A percentile compares a stretch with the other conserved stretches of the same genome.
These are phyloP conservation scores for Drosophila merina DNA, from an alignment of 2,888 invertebrate genomes.

Conservation along the genomic window DNA sequence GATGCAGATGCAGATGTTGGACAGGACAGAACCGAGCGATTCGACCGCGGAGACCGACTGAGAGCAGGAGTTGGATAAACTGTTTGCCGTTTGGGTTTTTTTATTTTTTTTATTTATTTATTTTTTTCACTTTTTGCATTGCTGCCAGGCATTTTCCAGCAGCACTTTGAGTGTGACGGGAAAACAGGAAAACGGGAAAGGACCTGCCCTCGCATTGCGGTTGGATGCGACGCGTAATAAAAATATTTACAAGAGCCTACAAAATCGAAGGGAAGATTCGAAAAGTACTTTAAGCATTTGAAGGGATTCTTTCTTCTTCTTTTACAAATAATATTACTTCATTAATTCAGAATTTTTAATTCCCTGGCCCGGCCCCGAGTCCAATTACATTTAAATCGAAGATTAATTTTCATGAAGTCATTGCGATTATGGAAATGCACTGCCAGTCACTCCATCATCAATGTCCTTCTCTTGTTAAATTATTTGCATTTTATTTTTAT, in stretches of 20 bases:
- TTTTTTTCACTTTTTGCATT: not conserved
- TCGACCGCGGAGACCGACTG: slow-evolving; percentile 63
- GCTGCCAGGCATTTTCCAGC: slow-evolving; percentile 52
- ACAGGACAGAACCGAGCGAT: slow-evolving; percentile 42
- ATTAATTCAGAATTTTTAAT: slow-evolving; percentile 32
- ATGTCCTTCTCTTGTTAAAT: slow-evolving; percentile 38
- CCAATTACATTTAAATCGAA: slow-evolving; percentile 79
- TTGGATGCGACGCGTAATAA: slow-evolving; percentile 79
- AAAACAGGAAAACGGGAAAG: slow-evolving; percentile 42
- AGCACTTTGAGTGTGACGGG: slow-evolving; percentile 48
- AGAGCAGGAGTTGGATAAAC: slow-evolving; percentile 63
- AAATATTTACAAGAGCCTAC: slow-evolving; percentile 67
- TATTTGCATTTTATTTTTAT: slow-evolving; percentile 47
- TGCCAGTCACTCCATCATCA: slow-evolving; percentile 44
- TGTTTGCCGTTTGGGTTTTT: slow-evolving; percentile 45
- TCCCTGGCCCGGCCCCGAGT: slow-evolving; percentile 12
- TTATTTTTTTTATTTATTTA: not conserved
- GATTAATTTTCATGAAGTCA: slow-evolving; percentile 82
- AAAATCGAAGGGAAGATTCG: not conserved
- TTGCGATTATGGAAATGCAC: slow-evolving; percentile 81
- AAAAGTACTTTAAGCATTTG: slow-evolving; percentile 3
- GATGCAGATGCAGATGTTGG: slow-evolving; percentile 43
- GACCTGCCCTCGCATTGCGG: slow-evolving; percentile 76
- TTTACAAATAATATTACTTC: slow-evolving; percentile 7
- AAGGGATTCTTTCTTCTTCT: not conserved